Evolutionary conservation across 2,113 vertebrate species (phyloP).

Genomic region (Acrocephalus kingi): DNA sequence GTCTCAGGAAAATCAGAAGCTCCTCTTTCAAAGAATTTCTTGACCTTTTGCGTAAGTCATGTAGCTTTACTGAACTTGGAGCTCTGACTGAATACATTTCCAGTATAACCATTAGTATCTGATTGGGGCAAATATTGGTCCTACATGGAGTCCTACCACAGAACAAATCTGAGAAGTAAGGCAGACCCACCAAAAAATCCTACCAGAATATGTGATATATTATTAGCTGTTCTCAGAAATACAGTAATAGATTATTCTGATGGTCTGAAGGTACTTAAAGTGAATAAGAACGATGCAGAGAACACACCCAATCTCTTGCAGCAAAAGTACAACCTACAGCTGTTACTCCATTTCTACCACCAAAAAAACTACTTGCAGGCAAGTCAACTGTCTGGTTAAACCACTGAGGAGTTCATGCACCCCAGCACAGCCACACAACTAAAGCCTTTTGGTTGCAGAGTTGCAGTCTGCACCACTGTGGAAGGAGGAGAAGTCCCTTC

Average conservation of each 20-base stretch:
- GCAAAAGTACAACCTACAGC: background rate
- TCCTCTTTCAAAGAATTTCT: background rate
- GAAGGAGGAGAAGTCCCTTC: background rate
- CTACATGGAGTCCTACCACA: background rate
- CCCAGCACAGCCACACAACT: background rate
- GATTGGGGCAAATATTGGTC: background rate
- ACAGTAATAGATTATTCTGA: background rate
- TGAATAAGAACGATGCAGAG: accelerated
- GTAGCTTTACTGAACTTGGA: background rate
- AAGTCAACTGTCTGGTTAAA: background rate
- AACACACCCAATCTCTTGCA: background rate
- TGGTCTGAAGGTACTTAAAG: background rate
- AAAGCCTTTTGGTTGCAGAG: background rate
- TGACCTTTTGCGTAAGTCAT: background rate
- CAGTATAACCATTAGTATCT: background rate
- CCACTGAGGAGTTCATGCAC: background rate
- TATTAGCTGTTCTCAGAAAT: background rate
- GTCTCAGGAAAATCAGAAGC: background rate
- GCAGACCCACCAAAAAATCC: background rate
- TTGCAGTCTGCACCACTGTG: background rate
- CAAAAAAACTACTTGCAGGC: background rate
- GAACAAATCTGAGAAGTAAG: background rate
- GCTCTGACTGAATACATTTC: background rate
- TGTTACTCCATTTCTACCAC: background rate
- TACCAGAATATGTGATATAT: background rate